Evolutionary conservation across 2,888 invertebrate genomes (phyloP), one percentile per base, ranked within the genome.

Genomic region (Aleiodes testaceus): DNA sequence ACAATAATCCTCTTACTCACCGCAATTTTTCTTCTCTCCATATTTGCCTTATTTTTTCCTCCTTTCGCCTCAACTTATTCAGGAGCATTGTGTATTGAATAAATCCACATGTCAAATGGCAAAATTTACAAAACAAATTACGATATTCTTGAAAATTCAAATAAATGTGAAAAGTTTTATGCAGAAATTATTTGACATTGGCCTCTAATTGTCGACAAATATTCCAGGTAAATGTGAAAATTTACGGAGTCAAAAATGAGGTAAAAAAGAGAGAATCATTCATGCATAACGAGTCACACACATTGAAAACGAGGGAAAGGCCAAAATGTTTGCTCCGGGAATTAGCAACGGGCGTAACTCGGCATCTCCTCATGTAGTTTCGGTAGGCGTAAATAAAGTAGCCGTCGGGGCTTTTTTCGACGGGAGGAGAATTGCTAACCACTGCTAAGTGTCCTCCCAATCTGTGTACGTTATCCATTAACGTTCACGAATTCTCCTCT

Each of bases 361-460:
- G 55, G 78, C 78, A 72, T 79, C 36, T 36, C 42, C 36, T 59
- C 59, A 14, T 63, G 66, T 59, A 45, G 63, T 61, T 36, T 67
- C 52, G 61, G 47, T 66, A 70, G 74, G 80, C 80, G 82, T 79
- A 82, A 82, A 81, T 82, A 82, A 82, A 81, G 80, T 82, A 82
- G 82, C 82, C 77, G 72, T 76, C 74, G 26, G 20, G 14, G 52
- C n/a, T 45, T 63, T 36, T 45, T 45, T 22, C 12, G 53, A 66
- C 30, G 42, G 61, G 49, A 50, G 50, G 66, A 68, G 59, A 59
- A 69, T 76, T 78, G 77, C 78, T 82, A 82, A 82, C 79, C 72
- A 64, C 74, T 45, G 79, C 79, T 81, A 82, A 83, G 82, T 81
- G 80, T 79, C 79, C 78, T 79, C 73, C 82, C 81, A 82, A 82